Conservation (phyloP, 2,888 invertebrate species). For the Erebia palarica region DNA sequence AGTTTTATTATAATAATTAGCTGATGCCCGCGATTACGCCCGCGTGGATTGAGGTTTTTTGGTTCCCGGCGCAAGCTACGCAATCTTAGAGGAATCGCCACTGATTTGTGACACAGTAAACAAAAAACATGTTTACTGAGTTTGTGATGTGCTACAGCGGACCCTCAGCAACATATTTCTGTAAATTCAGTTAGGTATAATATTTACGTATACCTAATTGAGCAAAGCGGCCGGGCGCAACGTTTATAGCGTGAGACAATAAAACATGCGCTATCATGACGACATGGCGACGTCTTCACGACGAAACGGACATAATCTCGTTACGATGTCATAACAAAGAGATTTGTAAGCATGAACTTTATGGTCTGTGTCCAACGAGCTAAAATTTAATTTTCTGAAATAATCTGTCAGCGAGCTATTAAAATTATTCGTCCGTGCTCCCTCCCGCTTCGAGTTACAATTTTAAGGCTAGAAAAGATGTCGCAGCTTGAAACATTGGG, state of each 20-base stretch:
- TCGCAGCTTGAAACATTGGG: conserved; percentile 38
- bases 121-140: too few relatives aligned
- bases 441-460: conserved; percentile 51
- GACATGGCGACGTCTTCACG: conserved; percentile 74
- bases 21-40: too few relatives aligned
- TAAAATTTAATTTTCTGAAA: conserved; percentile 82
- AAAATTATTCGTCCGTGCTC: conserved; percentile 76
- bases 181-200: conserved; percentile 1
- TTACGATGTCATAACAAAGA: conserved; percentile 83
- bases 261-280: conserved; percentile 73
- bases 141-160: too few relatives aligned
- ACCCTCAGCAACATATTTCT: background rate
- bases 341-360: conserved; percentile 82
- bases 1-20: too few relatives aligned
- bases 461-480: conserved; percentile 51
- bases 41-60: too few relatives aligned
- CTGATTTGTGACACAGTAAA: too few relatives aligned
- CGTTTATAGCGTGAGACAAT: conserved; percentile 75
- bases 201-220: conserved; percentile 60
- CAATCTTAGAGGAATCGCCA: too few relatives aligned
- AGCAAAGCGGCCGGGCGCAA: conserved; percentile 52
- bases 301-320: conserved; percentile 79
- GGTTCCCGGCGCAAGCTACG: too few relatives aligned
- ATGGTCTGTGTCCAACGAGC: conserved; percentile 81
- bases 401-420: conserved; percentile 78